Percentiles rank a stretch among this genome's conserved stretches.
Evolutionary conservation across 2,797 vertebrate genomes (phyloP).

Genomic region (Trachops cirrhosus): DNA sequence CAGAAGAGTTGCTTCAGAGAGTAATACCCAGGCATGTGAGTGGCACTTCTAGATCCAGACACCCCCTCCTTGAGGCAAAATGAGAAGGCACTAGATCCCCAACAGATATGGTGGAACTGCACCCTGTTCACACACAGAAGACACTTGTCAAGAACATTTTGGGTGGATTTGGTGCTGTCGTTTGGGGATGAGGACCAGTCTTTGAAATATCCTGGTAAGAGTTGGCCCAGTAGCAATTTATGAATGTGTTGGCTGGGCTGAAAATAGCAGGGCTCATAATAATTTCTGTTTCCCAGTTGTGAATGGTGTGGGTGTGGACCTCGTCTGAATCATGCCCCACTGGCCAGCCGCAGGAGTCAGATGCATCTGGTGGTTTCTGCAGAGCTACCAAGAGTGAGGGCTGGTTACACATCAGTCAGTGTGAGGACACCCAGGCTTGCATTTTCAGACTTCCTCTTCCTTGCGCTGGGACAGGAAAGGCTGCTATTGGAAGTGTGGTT

Average conservation of each 20-base stretch:
- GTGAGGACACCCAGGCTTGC: background rate
- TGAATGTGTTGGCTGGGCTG: background rate
- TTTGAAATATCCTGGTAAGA: background rate
- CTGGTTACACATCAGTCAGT: background rate
- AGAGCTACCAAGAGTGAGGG: background rate
- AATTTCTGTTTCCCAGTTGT: background rate
- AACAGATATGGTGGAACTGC: too few relatives aligned
- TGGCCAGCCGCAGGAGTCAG: background rate
- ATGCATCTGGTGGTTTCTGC: background rate
- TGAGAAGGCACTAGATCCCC: background rate
- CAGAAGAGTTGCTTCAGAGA: background rate
- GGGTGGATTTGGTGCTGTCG: background rate
- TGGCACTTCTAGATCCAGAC: background rate
- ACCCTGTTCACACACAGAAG: background rate
- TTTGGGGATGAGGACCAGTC: background rate
- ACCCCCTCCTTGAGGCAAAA: background rate
- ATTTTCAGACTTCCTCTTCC: background rate
- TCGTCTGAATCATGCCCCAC: accelerated
- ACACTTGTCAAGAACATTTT: background rate
- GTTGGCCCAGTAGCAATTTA: background rate
- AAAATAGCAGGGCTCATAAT: background rate
- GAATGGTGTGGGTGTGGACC: background rate
- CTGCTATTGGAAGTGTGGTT: background rate
- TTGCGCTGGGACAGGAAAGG: background rate
- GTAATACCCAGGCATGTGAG: background rate